A percentile compares a stretch with the other conserved stretches of the same genome.
Conservation (phyloP, 1,140 invertebrate genomes). For the Caenorhabditis latens region DNA sequence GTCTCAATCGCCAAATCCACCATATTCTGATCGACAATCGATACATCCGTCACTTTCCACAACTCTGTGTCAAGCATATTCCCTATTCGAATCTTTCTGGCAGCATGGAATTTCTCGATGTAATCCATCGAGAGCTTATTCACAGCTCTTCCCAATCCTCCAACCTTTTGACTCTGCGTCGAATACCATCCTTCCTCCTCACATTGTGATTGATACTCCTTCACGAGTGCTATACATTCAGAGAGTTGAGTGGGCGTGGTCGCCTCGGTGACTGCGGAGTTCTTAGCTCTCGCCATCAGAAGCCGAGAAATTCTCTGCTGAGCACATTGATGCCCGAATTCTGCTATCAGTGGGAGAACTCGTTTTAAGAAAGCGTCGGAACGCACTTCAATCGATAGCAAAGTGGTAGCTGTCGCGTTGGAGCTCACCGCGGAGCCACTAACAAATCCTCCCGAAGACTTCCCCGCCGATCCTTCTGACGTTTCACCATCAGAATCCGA, state of each 20-base stretch:
- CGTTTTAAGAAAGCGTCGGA: slow-evolving; percentile 25
- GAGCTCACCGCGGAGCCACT: neutral
- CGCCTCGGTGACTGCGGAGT: slow-evolving; percentile 19
- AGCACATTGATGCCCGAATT: slow-evolving; percentile 64
- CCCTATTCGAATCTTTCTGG: slow-evolving; percentile 87
- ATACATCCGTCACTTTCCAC: slow-evolving; percentile 93
- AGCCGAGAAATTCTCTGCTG: slow-evolving; percentile 68
- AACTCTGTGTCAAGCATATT: slow-evolving; percentile 88
- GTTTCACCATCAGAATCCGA: slow-evolving; percentile 23
- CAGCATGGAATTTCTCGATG: slow-evolving; percentile 90
- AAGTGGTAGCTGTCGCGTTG: slow-evolving; percentile 20
- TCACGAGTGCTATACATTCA: slow-evolving; percentile 80
- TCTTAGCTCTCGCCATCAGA: slow-evolving; percentile 61
- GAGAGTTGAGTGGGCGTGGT: slow-evolving; percentile 65
- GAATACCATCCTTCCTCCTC: slow-evolving; percentile 52
- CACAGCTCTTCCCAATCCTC: slow-evolving; percentile 40
- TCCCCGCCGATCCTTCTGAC: neutral
- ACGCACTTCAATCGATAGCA: slow-evolving; percentile 46
- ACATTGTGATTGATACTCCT: slow-evolving; percentile 44
- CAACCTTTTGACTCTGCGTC: slow-evolving; percentile 27
- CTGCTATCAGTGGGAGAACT: slow-evolving; percentile 56
- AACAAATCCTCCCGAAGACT: slow-evolving; percentile 8
- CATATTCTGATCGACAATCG: slow-evolving; percentile 87
- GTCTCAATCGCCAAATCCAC: slow-evolving; percentile 84
- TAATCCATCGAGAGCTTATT: slow-evolving; percentile 80